Evolutionary conservation across 2,797 vertebrate species (phyloP), one percentile per base, ranked within the genome.

Genomic region (Poeciliopsis presidionis): DNA sequence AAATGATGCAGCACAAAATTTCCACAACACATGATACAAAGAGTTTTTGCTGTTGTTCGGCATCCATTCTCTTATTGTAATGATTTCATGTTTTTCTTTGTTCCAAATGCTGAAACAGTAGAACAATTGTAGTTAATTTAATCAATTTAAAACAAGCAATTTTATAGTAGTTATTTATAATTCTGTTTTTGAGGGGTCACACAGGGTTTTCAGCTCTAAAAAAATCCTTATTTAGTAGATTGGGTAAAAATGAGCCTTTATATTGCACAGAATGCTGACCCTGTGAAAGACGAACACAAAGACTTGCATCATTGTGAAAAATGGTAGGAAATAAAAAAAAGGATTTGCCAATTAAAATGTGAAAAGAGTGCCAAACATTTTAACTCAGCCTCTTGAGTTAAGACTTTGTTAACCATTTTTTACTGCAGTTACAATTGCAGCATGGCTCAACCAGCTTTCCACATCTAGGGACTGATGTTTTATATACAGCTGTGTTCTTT

Each of bases 351-450:
- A 63, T 63, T 16, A 63, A 33, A 63, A 33, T 8, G 61, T 65
- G 33, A 65, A 36, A 20, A 9, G 61, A 36, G 33, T 39, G 4
- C 8, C 33, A 36, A 36, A 65, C 61, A 39, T 65, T 65, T 65
- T 36, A 65, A 39, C 36, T 39, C 16, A 63, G 30, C 30, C 16
- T 8, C 30, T 63, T 36, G 18, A 30, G n/a, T 30, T 28, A 59
- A 30, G 57, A 61, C 57, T 61, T 61, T 61, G 14, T 39, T 33
- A 63, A 36, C 18, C 16, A 22, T 28, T 18, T 39, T 65, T 65
- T 65, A 65, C 16, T 65, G 61, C 61, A 65, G 33, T 65, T 65
- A 65, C 33, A 65, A 36, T 65, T 65, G 18, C 33, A 39, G 63
- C 39, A 41, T 69, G 39, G 20, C 20, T 67, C 36, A 67, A 9